These are phyloP conservation scores for Zapus hudsonius DNA, from an alignment of 2,113 vertebrate species.

Conservation along the genomic window DNA sequence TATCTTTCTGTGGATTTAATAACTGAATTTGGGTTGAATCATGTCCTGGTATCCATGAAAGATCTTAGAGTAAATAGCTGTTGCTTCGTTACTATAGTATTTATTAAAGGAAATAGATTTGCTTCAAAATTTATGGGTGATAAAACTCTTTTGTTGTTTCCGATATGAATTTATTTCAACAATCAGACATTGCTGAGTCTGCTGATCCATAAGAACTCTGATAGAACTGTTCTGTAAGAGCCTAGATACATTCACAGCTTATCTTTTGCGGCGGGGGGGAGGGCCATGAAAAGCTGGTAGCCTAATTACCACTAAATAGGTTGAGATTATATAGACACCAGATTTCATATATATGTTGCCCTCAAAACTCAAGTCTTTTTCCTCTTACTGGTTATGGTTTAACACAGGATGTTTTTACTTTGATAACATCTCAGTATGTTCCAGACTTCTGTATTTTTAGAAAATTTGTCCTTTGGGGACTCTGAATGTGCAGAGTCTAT, in stretches of 20 bases:
- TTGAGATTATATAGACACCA: neutral
- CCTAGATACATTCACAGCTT: neutral
- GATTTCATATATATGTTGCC: neutral
- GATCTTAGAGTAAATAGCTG: neutral
- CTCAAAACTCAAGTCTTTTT: slow-evolving; percentile 41
- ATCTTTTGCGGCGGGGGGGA: neutral
- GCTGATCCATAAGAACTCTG: neutral
- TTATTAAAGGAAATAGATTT: neutral
- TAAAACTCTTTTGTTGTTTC: neutral
- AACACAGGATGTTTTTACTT: neutral
- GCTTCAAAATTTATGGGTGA: neutral
- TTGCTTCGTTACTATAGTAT: neutral
- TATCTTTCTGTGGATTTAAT: neutral
- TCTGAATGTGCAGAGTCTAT: neutral
- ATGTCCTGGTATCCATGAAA: neutral
- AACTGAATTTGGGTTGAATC: neutral
- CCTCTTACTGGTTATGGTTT: neutral
- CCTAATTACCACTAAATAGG: slow-evolving; percentile 17
- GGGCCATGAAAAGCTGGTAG: neutral
- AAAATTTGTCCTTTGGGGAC: slow-evolving; percentile 5
- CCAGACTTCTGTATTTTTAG: neutral
- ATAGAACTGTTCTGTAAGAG: neutral
- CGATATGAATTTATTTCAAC: neutral
- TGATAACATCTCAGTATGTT: neutral
- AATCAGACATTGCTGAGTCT: neutral